Evolutionary conservation across 2,888 invertebrate genomes (phyloP).

Genomic region (Pseudolycoriella hygida): DNA sequence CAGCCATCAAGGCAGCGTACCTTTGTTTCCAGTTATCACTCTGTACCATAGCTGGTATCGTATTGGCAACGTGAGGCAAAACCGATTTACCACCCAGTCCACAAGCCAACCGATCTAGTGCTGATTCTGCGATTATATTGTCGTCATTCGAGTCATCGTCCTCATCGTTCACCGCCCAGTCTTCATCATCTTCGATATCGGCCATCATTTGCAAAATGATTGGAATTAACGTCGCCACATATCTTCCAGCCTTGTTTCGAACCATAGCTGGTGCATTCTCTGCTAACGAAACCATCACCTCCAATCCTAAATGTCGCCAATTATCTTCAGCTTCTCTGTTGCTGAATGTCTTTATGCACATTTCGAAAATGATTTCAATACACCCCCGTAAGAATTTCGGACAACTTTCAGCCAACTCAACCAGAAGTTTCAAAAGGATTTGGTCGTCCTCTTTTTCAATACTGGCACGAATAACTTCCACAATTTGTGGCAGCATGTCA

Average conservation of each 20-base stretch:
- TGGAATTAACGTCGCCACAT: conserved; percentile 63
- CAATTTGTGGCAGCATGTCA: conserved; percentile 64
- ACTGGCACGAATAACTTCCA: conserved; percentile 57
- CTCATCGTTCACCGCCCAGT: conserved; percentile 76
- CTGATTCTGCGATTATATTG: conserved; percentile 89
- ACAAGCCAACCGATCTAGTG: conserved; percentile 92
- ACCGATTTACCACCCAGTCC: conserved; percentile 86
- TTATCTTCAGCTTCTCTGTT: conserved; percentile 55
- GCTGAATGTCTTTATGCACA: conserved; percentile 69
- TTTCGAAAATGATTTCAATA: conserved; percentile 65
- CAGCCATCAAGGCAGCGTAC: conserved; percentile 97
- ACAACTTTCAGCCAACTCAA: conserved; percentile 83
- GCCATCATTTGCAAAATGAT: conserved; percentile 88
- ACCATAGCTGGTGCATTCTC: conserved; percentile 96
- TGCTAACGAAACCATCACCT: conserved; percentile 62
- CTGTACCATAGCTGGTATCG: conserved; percentile 73
- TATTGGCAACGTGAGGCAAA: conserved; percentile 70
- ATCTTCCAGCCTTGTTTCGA: conserved; percentile 74
- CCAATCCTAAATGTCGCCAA: conserved; percentile 80
- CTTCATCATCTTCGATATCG: conserved; percentile 79
- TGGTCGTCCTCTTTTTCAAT: conserved; percentile 77
- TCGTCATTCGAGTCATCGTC: conserved; percentile 93
- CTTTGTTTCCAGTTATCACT: conserved; percentile 71
- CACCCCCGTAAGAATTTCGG: conserved; percentile 86
- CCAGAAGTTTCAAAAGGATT: conserved; percentile 76